Evolutionary conservation across 1,140 invertebrate species (phyloP).

Genomic region (Melanaphis sacchari): DNA sequence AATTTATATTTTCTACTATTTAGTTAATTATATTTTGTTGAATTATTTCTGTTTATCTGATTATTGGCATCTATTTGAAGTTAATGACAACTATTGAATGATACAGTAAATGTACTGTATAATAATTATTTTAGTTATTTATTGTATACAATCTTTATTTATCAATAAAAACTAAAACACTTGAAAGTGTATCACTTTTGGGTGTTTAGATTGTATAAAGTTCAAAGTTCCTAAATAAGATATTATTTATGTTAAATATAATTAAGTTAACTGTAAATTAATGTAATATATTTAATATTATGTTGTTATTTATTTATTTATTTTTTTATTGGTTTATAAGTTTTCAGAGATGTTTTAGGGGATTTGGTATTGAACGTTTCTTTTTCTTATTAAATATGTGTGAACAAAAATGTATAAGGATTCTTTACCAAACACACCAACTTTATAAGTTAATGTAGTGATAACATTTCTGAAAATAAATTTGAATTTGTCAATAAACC

Average conservation of each 20-base stretch:
- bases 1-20: neutral
- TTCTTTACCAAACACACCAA: too few relatives aligned
- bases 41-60: neutral
- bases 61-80: neutral
- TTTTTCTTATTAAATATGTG: too few relatives aligned
- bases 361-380: too few relatives aligned
- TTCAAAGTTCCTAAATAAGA: constrained; percentile 42
- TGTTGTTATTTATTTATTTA: neutral
- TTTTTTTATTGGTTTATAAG: neutral
- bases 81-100: neutral
- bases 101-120: neutral
- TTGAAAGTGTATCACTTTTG: constrained; percentile 28
- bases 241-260: neutral
- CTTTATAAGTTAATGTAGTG: too few relatives aligned
- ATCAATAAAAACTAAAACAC: neutral
- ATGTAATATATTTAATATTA: constrained; percentile 14
- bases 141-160: constrained; percentile 1
- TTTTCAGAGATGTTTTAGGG: neutral
- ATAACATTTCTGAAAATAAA: too few relatives aligned
- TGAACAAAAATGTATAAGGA: too few relatives aligned
- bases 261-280: neutral
- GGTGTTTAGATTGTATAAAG: neutral
- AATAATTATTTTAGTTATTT: constrained; percentile 16
- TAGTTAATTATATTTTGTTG: constrained; percentile 19
- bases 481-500: too few relatives aligned